Evolutionary conservation across 2,113 vertebrate genomes (phyloP).

Genomic region (Eira barbara): DNA sequence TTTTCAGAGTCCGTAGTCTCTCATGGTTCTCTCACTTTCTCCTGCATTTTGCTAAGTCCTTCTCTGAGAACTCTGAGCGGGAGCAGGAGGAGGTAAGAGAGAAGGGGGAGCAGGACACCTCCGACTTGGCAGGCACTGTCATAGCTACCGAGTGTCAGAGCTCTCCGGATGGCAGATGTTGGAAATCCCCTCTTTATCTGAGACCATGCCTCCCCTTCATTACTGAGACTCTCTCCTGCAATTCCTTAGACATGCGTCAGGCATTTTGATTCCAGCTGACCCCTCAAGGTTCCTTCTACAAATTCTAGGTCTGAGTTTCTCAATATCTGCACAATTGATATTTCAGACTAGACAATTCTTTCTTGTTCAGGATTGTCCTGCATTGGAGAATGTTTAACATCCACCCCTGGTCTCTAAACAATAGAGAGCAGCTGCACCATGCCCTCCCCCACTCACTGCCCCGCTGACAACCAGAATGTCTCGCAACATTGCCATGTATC

Average conservation of each 20-base stretch:
- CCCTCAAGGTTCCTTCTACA: not conserved
- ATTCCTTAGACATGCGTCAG: not conserved
- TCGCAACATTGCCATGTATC: not conserved
- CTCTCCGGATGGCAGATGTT: not conserved
- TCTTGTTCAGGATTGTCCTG: not conserved
- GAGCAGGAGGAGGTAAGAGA: not conserved
- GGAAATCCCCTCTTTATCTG: not conserved
- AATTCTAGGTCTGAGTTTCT: not conserved
- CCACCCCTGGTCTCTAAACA: not conserved
- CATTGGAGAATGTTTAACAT: not conserved
- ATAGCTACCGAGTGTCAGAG: not conserved
- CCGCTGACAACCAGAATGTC: not conserved
- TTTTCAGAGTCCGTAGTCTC: too few species aligned
- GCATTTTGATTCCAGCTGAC: not conserved
- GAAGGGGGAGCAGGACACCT: not conserved
- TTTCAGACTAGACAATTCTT: not conserved
- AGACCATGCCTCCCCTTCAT: not conserved
- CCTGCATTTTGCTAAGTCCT: not conserved
- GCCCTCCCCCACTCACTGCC: not conserved
- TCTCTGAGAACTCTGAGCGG: not conserved
- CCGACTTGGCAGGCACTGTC: not conserved
- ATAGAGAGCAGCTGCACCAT: too few species aligned
- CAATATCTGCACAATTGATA: not conserved
- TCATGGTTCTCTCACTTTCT: not conserved
- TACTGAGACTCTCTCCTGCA: not conserved